These are phyloP conservation scores for Apodemus speciosus DNA, from an alignment of 2,113 vertebrate species.

Conservation along the genomic window DNA sequence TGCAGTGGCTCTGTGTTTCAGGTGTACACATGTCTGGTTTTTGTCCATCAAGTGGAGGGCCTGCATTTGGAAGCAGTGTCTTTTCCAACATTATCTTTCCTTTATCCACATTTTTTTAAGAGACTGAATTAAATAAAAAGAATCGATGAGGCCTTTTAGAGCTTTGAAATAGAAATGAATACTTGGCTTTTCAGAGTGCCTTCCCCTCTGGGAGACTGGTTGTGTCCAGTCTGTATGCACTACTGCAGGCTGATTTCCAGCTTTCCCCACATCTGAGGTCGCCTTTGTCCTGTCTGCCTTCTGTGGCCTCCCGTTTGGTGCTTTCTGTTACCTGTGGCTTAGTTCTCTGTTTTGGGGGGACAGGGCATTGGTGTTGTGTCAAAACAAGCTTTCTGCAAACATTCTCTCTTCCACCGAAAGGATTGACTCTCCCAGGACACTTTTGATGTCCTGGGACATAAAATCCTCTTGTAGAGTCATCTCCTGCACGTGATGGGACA, in stretches of 20 bases:
- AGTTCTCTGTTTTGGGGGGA: not conserved
- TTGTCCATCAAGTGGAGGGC: conserved; percentile 41
- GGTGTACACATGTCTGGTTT: conserved; percentile 58
- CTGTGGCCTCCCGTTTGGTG: not conserved
- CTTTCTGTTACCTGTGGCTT: not conserved
- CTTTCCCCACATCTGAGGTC: not conserved
- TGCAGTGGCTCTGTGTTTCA: conserved; percentile 24
- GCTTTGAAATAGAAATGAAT: conserved; percentile 25
- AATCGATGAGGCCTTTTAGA: not conserved
- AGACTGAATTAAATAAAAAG: not conserved
- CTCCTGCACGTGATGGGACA: fast-evolving
- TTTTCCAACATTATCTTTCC: not conserved
- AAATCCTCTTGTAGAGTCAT: not conserved
- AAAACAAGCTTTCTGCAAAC: not conserved
- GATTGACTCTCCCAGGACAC: not conserved
- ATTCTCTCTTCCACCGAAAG: not conserved
- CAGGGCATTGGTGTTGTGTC: not conserved
- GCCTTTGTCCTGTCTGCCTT: not conserved
- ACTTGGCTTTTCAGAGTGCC: not conserved
- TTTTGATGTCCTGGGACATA: not conserved
- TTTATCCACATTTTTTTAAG: conserved; percentile 36
- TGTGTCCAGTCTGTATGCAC: not conserved
- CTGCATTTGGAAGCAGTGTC: not conserved
- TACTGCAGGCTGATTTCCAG: not conserved
- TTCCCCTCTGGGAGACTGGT: not conserved